Percentiles rank a stretch among this genome's conserved stretches.
Evolutionary conservation across 2,113 vertebrate genomes (phyloP).

Genomic region (Macrotis lagotis): DNA sequence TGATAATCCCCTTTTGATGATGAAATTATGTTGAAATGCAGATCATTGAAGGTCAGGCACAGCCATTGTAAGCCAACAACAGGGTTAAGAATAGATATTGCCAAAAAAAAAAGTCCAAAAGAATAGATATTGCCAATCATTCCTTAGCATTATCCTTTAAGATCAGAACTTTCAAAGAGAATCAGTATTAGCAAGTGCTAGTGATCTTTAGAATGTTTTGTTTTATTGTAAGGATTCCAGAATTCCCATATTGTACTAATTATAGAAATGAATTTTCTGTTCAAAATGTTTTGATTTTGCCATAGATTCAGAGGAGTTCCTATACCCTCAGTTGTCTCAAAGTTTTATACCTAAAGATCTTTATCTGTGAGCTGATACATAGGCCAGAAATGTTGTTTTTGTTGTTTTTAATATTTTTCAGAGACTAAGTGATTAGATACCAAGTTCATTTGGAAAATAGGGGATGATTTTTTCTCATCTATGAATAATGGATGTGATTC

Average conservation of each 20-base stretch:
- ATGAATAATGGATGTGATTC: not conserved
- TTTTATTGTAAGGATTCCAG: no score
- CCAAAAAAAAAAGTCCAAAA: no score
- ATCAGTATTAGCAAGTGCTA: not conserved
- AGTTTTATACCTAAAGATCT: not conserved
- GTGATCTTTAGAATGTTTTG: no score
- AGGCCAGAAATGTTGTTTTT: not conserved
- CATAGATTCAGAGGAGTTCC: not conserved
- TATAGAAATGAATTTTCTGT: not conserved
- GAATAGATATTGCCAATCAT: not conserved
- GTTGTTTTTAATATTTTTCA: not conserved
- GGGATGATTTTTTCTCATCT: not conserved
- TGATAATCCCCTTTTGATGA: not conserved
- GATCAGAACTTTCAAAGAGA: not conserved
- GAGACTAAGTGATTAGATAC: not conserved
- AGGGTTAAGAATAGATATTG: not conserved
- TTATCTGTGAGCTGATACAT: not conserved
- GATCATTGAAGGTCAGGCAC: not conserved
- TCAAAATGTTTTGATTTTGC: not conserved
- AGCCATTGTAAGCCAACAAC: not conserved
- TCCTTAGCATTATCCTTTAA: not conserved
- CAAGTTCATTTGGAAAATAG: not conserved
- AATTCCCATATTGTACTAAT: not conserved
- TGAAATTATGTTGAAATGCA: not conserved
- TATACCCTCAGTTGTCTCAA: not conserved